A percentile compares a stretch with the other conserved stretches of the same genome.
These are phyloP conservation scores for Urocynchramus pylzowi DNA, from an alignment of 2,113 vertebrate species.

Conservation along the genomic window DNA sequence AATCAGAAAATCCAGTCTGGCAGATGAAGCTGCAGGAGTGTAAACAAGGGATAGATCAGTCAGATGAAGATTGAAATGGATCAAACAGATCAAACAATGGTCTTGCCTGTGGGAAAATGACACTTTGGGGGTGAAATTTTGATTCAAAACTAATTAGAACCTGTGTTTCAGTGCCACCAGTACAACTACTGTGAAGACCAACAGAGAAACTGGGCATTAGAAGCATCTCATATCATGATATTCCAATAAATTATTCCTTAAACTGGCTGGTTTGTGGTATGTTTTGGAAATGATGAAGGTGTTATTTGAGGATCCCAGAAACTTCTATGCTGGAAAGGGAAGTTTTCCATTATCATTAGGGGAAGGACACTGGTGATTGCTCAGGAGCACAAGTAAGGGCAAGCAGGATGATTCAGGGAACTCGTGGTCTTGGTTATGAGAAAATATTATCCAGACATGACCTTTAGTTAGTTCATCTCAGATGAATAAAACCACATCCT, in stretches of 20 bases:
- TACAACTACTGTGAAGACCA: background rate
- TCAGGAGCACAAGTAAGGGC: background rate
- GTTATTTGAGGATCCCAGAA: background rate
- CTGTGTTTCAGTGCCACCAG: background rate
- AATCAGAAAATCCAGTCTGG: background rate
- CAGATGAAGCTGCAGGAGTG: background rate
- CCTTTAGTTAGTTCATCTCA: background rate
- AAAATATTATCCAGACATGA: background rate
- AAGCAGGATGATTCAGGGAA: background rate
- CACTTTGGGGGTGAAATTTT: background rate
- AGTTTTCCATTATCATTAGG: background rate
- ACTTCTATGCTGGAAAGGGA: background rate
- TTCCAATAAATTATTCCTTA: background rate
- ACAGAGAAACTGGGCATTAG: background rate
- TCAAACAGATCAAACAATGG: background rate
- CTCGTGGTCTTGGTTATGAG: background rate
- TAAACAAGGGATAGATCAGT: background rate
- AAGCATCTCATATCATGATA: background rate
- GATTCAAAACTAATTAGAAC: background rate
- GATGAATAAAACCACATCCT: background rate
- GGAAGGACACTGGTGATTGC: background rate
- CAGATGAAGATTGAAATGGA: background rate
- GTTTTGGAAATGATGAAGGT: background rate
- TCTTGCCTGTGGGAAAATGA: background rate
- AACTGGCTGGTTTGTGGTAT: background rate